A percentile compares a stretch with the other conserved stretches of the same genome.
Conservation (phyloP, 2,888 invertebrate species). For the Helobdella robusta region DNA sequence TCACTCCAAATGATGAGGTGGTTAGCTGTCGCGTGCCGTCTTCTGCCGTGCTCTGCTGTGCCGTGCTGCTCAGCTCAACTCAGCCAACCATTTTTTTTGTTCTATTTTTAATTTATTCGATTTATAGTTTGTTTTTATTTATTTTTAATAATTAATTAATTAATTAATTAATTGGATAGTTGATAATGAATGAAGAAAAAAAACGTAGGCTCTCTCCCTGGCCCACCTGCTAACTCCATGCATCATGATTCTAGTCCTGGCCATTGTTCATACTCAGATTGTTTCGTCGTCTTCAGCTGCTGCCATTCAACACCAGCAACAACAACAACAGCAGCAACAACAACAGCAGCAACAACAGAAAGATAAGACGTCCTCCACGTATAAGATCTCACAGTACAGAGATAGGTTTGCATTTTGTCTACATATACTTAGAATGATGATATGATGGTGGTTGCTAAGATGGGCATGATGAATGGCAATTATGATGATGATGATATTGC, state of each 20-base stretch:
- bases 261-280: constrained; percentile 71
- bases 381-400: too few relatives aligned
- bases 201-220: constrained; percentile 40
- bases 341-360: too few relatives aligned
- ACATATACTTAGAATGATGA: too few relatives aligned
- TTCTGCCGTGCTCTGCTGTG: background rate
- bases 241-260: constrained; percentile 64
- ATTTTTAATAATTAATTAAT: constrained; percentile 1
- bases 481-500: too few relatives aligned
- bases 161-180: background rate
- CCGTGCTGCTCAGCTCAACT: background rate
- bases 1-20: constrained; percentile 14
- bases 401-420: too few relatives aligned
- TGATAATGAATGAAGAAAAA: background rate
- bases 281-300: constrained; percentile 17
- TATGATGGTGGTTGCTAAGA: too few relatives aligned
- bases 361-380: too few relatives aligned
- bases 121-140: background rate
- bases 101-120: background rate
- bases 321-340: background rate
- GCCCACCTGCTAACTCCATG: constrained; percentile 64
- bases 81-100: background rate
- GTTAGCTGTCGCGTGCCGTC: too few relatives aligned
- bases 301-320: constrained; percentile 13
- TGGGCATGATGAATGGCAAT: too few relatives aligned